A percentile compares a stretch with the other conserved stretches of the same genome.
Evolutionary conservation across 2,797 vertebrate genomes (phyloP).

Genomic region (Chaenodraco wilsoni): DNA sequence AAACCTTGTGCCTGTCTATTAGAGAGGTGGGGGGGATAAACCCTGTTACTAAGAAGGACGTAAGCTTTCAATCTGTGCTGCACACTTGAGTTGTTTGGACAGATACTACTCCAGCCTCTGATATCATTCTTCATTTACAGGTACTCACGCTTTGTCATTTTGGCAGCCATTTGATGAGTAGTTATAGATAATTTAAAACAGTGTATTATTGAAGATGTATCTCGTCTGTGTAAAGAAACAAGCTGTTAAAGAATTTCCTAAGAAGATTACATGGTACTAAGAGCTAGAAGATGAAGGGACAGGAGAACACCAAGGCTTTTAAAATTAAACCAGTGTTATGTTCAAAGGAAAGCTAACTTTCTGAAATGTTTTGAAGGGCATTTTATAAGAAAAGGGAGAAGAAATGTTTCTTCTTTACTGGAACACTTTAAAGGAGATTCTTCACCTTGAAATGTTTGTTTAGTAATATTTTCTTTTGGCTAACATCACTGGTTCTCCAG

Average conservation of each 20-base stretch:
- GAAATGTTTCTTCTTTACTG: too few relatives aligned
- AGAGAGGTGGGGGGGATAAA: constrained; percentile 33
- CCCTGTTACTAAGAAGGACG: constrained; percentile 32
- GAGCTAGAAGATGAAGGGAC: not conserved
- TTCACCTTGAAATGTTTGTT: not conserved
- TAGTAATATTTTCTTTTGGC: not conserved
- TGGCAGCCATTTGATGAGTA: not conserved
- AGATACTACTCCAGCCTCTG: constrained; percentile 6
- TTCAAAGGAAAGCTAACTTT: not conserved
- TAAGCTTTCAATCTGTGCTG: constrained; percentile 53
- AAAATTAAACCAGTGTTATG: not conserved
- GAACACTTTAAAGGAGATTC: not conserved
- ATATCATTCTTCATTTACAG: constrained; percentile 34
- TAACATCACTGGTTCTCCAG: not conserved
- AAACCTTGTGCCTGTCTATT: constrained; percentile 47
- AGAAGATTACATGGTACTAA: constrained; percentile 57
- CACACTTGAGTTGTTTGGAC: constrained; percentile 2
- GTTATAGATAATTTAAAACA: not conserved
- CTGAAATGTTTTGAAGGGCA: not conserved
- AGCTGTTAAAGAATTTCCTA: constrained; percentile 43
- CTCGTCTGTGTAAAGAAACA: constrained; percentile 22
- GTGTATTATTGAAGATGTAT: not conserved
- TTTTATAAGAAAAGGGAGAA: not conserved
- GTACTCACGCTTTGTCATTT: constrained; percentile 29
- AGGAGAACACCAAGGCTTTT: constrained; percentile 11